A percentile compares a stretch with the other conserved stretches of the same genome.
phyloP scores from a whole-genome alignment of 1,140 invertebrate species.

The Eupeodes corollae region DNA sequence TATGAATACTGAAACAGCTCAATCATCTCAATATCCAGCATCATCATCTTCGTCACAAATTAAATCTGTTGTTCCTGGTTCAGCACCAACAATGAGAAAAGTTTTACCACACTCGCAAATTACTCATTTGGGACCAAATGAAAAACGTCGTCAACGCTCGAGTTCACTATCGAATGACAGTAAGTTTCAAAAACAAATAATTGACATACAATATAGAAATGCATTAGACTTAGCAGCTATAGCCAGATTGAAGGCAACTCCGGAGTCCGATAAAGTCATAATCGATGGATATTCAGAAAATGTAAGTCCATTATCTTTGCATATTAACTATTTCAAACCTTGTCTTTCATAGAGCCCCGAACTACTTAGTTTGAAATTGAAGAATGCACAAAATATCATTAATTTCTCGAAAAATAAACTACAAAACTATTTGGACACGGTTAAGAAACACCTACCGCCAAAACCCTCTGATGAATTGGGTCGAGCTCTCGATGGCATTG shows the following conservation, averaged over 20 bases:
- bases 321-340: neutral
- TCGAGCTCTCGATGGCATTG: constrained; percentile 37
- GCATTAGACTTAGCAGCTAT: constrained; percentile 19
- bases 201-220: constrained; percentile 22
- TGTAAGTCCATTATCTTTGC: constrained; percentile 11
- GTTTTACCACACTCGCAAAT: neutral
- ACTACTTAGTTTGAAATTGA: constrained; percentile 32
- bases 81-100: no score
- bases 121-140: neutral
- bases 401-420: constrained; percentile 34
- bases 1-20: neutral
- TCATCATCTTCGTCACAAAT: neutral
- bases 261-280: constrained; percentile 13
- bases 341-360: constrained; percentile 29
- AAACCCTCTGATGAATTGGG: constrained; percentile 22
- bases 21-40: constrained; percentile 1
- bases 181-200: constrained; percentile 24
- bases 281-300: constrained; percentile 29
- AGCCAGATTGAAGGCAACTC: constrained; percentile 14
- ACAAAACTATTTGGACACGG: constrained; percentile 28
- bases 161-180: constrained; percentile 1
- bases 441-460: constrained; percentile 26
- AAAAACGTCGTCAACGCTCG: constrained; percentile 1
- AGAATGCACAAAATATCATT: constrained; percentile 37
- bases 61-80: neutral